Base-by-base conservation (phyloP, 2,888 invertebrate genomes). In the Seira musarum region DNA sequence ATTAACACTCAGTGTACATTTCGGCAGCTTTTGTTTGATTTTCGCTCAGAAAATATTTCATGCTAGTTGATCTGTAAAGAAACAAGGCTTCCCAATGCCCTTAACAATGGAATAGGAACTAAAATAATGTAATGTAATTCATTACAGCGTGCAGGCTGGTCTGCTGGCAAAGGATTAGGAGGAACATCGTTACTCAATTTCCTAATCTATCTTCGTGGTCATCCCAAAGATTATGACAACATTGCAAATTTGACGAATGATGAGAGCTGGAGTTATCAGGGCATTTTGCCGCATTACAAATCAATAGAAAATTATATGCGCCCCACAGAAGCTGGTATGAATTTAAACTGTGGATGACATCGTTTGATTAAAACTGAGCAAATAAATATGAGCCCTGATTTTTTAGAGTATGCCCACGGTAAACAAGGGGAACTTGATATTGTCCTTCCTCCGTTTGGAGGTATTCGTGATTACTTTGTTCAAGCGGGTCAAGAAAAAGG, bases 401-500 rank as follows among this genome's bases (percentile, higher is more conserved):
- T n/a, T 22, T 2, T 25, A 35, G 40, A 13, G 15, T 13, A 49
- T 13, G 49, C 49, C 2, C 49, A 49, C 15, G 49, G 49, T 15
- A n/a, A n/a, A 13, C 6, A 49, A 3, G 49, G 49, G 2, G 64
- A 70, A 0, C 24, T 85, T 25, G 71, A 79, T 60, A 67, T 85
- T 10, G 71, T 77, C 10, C 46, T 79, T 22, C 83, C 85, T 0
- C 78, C 80, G 15, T 83, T 80, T 49, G 49, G 35, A 1, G 83
- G 83, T 0, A 63, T 83, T 8, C 77, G 78, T 6, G 72, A 83
- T 1, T 72, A 84, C 21, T 85, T 84, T 40, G 80, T 85, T 8
- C 40, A 75, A 10, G 85, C 84, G 2, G 84, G 80, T 8, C 57
- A 78, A 22, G 80, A 85, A 57, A 61, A 83, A 5, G 84, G 83